phyloP scores from a whole-genome alignment of 2,888 invertebrate species.

The Ennomos quercinarius region DNA sequence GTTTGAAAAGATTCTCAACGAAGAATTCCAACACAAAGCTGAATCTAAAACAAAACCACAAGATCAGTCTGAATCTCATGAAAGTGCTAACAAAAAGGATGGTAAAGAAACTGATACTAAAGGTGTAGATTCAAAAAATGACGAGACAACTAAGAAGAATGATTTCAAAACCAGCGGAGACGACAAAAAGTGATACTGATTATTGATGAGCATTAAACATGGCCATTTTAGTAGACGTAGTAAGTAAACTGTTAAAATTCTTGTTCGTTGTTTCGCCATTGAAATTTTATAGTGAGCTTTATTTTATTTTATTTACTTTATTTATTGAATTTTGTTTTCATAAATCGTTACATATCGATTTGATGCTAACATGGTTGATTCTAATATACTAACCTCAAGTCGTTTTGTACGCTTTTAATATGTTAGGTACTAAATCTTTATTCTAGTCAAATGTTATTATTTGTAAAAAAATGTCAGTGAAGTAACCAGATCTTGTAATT shows the following conservation, averaged over 20 bases:
- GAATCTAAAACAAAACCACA: conserved; percentile 63
- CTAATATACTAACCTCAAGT: conserved; percentile 40
- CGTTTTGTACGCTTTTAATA: conserved; percentile 49
- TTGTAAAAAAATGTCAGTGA: conserved; percentile 80
- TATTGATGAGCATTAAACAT: background rate
- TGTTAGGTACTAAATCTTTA: conserved; percentile 63
- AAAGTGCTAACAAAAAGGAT: conserved; percentile 49
- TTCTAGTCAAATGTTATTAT: conserved; percentile 67
- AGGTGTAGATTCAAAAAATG: conserved; percentile 53
- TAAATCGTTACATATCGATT: conserved; percentile 42
- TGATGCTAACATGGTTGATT: conserved; percentile 38
- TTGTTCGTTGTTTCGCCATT: conserved; percentile 41
- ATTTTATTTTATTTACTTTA: conserved; percentile 57
- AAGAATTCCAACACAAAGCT: conserved; percentile 73
- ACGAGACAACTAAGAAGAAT: conserved; percentile 57
- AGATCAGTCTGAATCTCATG: conserved; percentile 53
- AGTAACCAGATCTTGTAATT: conserved; percentile 78
- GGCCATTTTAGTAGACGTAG: background rate
- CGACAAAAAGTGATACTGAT: conserved; percentile 56
- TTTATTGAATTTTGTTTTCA: conserved; percentile 57
- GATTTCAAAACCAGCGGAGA: conserved; percentile 55
- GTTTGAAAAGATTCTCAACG: conserved; percentile 75
- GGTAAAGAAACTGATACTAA: conserved; percentile 56
- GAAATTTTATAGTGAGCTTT: conserved; percentile 54
- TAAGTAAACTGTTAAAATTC: conserved; percentile 22